A percentile compares a stretch with the other conserved stretches of the same genome.
phyloP scores from a whole-genome alignment of 2,113 vertebrate genomes.

The Paedocypris sp. region DNA sequence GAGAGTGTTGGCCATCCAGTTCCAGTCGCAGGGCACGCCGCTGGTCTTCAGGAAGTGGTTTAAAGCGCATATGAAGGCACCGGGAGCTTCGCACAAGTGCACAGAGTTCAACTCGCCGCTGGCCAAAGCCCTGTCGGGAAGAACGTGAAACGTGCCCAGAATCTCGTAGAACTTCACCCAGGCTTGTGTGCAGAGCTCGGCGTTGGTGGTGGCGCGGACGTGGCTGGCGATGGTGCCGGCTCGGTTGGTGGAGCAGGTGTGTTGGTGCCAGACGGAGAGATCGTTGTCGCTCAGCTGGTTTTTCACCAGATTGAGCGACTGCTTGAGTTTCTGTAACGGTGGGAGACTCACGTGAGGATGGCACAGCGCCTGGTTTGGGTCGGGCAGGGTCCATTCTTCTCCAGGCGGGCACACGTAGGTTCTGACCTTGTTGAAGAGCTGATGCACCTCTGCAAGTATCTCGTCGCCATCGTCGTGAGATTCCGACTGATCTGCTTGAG shows the following conservation, averaged over 20 bases:
- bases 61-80: constrained; percentile 83
- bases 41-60: constrained; percentile 83
- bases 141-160: constrained; percentile 66
- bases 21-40: constrained; percentile 71
- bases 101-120: constrained; percentile 71
- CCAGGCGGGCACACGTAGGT: constrained; percentile 63
- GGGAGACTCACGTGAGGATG: constrained; percentile 50
- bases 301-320: constrained; percentile 79
- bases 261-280: constrained; percentile 84
- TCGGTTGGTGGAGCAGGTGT: constrained; percentile 85
- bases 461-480: constrained; percentile 47
- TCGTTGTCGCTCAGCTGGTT: constrained; percentile 86
- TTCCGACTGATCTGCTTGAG: constrained; percentile 34
- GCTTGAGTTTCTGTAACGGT: constrained; percentile 69
- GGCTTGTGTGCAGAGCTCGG: constrained; percentile 88
- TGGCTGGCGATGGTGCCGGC: constrained; percentile 76
- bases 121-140: constrained; percentile 65
- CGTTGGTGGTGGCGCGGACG: constrained; percentile 68
- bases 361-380: constrained; percentile 55
- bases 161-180: constrained; percentile 95
- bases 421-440: constrained; percentile 72
- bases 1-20: constrained; percentile 81
- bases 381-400: constrained; percentile 70
- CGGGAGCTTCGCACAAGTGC: constrained; percentile 88
- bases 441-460: constrained; percentile 58